Percentiles rank a stretch among this genome's conserved stretches.
These are phyloP conservation scores for Saxicola maurus DNA, from an alignment of 2,797 vertebrate species.

Conservation along the genomic window DNA sequence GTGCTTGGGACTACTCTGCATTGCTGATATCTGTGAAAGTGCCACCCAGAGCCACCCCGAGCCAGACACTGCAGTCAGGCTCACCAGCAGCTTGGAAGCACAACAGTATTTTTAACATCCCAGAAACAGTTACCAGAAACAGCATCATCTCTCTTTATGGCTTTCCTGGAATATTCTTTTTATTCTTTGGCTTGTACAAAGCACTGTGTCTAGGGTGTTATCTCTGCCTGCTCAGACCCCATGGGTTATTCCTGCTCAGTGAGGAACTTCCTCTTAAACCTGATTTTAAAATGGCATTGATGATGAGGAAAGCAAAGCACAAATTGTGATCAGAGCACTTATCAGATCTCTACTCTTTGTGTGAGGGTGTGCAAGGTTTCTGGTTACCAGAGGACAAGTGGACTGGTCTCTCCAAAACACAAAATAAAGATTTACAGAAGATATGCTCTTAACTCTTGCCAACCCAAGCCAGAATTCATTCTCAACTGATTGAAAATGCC, in stretches of 20 bases:
- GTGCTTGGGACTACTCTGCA: not conserved
- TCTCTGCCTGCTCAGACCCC: not conserved
- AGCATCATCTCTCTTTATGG: not conserved
- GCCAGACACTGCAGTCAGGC: not conserved
- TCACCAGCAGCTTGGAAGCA: not conserved
- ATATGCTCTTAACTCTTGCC: not conserved
- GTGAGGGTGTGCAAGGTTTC: not conserved
- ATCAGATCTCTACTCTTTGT: not conserved
- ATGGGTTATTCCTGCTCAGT: not conserved
- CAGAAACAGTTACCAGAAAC: not conserved
- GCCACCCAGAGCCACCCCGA: not conserved
- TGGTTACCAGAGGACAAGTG: not conserved
- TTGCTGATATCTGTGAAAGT: not conserved
- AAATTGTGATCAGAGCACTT: not conserved
- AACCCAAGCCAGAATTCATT: not conserved
- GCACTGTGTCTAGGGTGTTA: not conserved
- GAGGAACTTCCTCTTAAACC: not conserved
- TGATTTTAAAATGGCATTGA: conserved; percentile 36
- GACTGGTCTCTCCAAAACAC: not conserved
- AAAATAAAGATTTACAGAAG: not conserved
- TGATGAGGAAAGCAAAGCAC: not conserved
- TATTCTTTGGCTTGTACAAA: conserved; percentile 13
- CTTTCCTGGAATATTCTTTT: conserved; percentile 15
- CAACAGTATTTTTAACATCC: conserved; percentile 6
- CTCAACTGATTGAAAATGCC: not conserved